phyloP scores from a whole-genome alignment of 2,113 vertebrate genomes.

The Chionodraco myersi region DNA sequence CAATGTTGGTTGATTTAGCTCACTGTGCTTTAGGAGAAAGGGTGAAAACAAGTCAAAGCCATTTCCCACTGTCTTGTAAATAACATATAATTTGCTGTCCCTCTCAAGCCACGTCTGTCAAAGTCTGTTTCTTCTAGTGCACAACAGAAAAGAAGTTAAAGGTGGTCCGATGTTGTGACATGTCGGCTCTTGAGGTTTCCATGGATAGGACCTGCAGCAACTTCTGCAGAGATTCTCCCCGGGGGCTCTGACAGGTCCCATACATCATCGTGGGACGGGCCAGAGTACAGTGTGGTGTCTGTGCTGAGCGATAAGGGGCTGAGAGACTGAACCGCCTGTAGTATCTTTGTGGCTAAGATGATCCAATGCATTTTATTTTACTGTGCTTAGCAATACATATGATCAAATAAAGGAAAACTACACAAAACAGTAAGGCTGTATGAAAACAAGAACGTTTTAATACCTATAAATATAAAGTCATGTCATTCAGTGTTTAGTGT shows the following conservation, averaged over 20 bases:
- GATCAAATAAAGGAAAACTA: background rate
- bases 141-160: conserved; percentile 19
- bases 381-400: background rate
- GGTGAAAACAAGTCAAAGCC: background rate
- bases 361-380: conserved; percentile 28
- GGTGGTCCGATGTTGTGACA: conserved; percentile 69
- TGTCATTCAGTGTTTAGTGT: background rate
- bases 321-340: conserved; percentile 38
- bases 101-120: conserved; percentile 8
- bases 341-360: conserved; percentile 32
- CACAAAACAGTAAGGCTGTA: background rate
- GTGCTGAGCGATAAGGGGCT: conserved; percentile 66
- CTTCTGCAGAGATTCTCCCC: conserved; percentile 61
- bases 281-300: conserved; percentile 48
- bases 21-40: conserved; percentile 7
- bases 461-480: background rate
- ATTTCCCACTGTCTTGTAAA: conserved; percentile 3
- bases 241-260: conserved; percentile 67
- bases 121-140: conserved; percentile 16
- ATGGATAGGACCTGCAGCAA: conserved; percentile 61
- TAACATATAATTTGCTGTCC: conserved; percentile 8
- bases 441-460: background rate
- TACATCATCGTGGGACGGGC: conserved; percentile 70
- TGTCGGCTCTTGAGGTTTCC: conserved; percentile 64
- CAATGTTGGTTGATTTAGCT: conserved; percentile 12